These are phyloP conservation scores for Stegodyphus dumicola DNA, from an alignment of 1,140 invertebrate species.

Conservation along the genomic window DNA sequence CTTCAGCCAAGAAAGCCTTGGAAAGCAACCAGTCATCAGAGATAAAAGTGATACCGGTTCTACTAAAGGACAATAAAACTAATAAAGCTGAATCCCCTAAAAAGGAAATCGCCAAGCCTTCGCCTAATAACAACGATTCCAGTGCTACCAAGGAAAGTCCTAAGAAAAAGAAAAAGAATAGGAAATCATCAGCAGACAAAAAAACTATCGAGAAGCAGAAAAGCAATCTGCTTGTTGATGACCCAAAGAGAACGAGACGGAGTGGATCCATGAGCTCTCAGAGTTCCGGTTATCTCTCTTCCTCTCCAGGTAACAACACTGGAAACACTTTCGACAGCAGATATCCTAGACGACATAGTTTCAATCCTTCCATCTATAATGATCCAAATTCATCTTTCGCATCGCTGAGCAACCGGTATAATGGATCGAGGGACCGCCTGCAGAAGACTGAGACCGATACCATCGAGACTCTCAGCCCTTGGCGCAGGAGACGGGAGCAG, in stretches of 20 bases:
- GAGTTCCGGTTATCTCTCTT: slow-evolving; percentile 53
- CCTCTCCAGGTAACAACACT: slow-evolving; percentile 5
- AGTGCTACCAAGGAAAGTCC: slow-evolving; percentile 40
- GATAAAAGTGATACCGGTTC: slow-evolving; percentile 65
- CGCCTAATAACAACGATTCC: background rate
- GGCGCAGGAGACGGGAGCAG: slow-evolving; percentile 44
- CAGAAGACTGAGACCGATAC: background rate
- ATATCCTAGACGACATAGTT: slow-evolving; percentile 45
- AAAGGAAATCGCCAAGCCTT: slow-evolving; percentile 51
- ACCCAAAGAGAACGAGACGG: slow-evolving; percentile 21
- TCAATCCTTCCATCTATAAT: slow-evolving; percentile 32
- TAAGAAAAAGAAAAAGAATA: slow-evolving; percentile 59
- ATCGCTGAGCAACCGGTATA: slow-evolving; percentile 22
- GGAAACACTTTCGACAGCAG: slow-evolving; percentile 25
- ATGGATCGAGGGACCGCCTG: slow-evolving; percentile 31
- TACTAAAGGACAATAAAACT: slow-evolving; percentile 65
- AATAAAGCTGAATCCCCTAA: background rate
- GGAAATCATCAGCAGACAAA: slow-evolving; percentile 30
- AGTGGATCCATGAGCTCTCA: slow-evolving; percentile 44
- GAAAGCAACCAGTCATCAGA: slow-evolving; percentile 58
- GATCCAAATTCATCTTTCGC: slow-evolving; percentile 48
- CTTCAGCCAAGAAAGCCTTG: slow-evolving; percentile 83
- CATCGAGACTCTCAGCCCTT: slow-evolving; percentile 14
- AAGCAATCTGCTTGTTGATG: background rate
- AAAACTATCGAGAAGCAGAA: background rate